Conservation (phyloP, 1,140 invertebrate genomes). For the Anagrus nilaparvatae region DNA sequence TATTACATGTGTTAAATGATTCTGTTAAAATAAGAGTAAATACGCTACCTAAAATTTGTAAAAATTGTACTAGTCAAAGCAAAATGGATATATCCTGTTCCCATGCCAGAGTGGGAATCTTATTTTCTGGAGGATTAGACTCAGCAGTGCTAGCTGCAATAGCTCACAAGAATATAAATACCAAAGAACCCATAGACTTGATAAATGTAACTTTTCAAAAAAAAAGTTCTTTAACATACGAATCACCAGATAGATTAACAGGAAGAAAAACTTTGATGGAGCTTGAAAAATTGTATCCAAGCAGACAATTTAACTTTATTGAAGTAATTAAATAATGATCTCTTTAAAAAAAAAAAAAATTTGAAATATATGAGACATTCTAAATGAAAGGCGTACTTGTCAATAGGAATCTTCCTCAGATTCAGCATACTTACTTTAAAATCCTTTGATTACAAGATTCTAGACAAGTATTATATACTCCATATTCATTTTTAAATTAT, state of each 20-base stretch:
- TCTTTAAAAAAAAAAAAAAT: constrained; percentile 11
- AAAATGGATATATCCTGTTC: constrained; percentile 31
- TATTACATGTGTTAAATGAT: constrained; percentile 47
- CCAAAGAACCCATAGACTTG: constrained; percentile 74
- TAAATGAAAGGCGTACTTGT: too few relatives aligned
- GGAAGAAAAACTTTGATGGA: constrained; percentile 64
- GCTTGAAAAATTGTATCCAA: constrained; percentile 56
- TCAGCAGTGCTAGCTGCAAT: constrained; percentile 79
- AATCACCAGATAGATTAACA: constrained; percentile 75
- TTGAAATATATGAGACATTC: constrained; percentile 6
- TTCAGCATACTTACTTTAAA: too few relatives aligned
- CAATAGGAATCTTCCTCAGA: too few relatives aligned
- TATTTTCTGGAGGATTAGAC: constrained; percentile 95
- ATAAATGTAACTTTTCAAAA: constrained; percentile 92
- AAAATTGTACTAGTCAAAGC: constrained; percentile 45
- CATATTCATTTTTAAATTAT: too few relatives aligned
- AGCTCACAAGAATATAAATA: constrained; percentile 60
- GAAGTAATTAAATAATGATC: too few relatives aligned
- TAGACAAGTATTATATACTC: too few relatives aligned
- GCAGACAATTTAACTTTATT: constrained; percentile 62
- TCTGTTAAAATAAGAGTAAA: constrained; percentile 54
- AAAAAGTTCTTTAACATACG: constrained; percentile 37
- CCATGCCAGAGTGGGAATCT: constrained; percentile 71
- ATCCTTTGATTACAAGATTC: too few relatives aligned
- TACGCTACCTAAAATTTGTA: constrained; percentile 56